Evolutionary conservation across 2,888 invertebrate genomes (phyloP).

Genomic region (Melanophora roralis): DNA sequence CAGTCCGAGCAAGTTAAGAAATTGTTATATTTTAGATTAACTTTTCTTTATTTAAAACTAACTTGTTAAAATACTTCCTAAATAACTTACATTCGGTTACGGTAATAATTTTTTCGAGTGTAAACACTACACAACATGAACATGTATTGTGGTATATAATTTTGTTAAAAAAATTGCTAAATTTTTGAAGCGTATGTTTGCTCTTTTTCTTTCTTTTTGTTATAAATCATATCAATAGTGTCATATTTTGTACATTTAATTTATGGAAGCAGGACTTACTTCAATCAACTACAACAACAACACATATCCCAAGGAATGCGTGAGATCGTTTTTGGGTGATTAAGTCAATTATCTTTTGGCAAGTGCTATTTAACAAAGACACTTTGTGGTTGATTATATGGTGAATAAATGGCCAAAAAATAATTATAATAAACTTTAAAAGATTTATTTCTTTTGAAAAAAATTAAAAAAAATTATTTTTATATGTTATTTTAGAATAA

Average conservation of each 20-base stretch:
- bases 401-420: conserved; percentile 1
- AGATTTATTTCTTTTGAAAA: conserved; percentile 48
- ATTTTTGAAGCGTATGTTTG: neutral
- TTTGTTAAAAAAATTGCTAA: neutral
- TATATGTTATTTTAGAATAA: too few relatives aligned
- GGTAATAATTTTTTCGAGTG: too few relatives aligned
- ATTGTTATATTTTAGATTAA: too few relatives aligned
- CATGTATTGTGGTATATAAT: neutral
- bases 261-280: conserved; percentile 9
- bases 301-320: conserved; percentile 24
- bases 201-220: conserved; percentile 28
- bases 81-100: too few relatives aligned
- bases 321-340: conserved; percentile 61
- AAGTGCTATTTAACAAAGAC: conserved; percentile 61
- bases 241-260: conserved; percentile 53
- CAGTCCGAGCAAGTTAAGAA: too few relatives aligned
- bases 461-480: too few relatives aligned
- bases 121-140: conserved; percentile 11
- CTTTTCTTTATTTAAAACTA: too few relatives aligned
- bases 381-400: conserved; percentile 45
- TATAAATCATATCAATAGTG: conserved; percentile 59
- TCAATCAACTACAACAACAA: conserved; percentile 9
- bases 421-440: neutral
- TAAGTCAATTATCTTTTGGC: conserved; percentile 61
- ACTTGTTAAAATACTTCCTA: too few relatives aligned